These are phyloP conservation scores for Cosmopolites sordidus DNA, from an alignment of 2,888 invertebrate genomes.

Conservation along the genomic window DNA sequence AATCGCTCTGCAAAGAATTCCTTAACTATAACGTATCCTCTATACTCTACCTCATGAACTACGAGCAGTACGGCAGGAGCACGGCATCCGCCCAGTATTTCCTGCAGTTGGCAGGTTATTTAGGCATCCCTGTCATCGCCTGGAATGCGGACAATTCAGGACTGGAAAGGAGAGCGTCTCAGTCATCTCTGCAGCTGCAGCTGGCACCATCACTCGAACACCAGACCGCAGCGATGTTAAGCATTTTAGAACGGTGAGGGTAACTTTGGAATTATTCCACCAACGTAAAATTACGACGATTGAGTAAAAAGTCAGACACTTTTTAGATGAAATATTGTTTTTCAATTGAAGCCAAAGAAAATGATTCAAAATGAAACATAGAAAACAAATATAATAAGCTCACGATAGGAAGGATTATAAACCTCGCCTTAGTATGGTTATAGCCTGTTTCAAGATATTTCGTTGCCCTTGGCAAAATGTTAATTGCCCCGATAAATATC, in stretches of 20 bases:
- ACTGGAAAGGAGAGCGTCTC: slow-evolving; percentile 66
- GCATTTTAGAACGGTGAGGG: slow-evolving; percentile 72
- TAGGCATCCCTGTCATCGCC: slow-evolving; percentile 90
- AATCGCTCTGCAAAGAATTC: slow-evolving; percentile 85
- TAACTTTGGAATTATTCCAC: too few relatives aligned
- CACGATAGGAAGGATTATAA: too few relatives aligned
- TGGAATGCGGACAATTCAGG: slow-evolving; percentile 99
- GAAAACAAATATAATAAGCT: too few relatives aligned
- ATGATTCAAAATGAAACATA: too few relatives aligned
- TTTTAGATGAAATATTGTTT: too few relatives aligned
- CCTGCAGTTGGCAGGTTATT: slow-evolving; percentile 86
- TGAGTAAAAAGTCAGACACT: too few relatives aligned
- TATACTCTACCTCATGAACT: slow-evolving; percentile 92
- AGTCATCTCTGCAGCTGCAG: slow-evolving; percentile 86
- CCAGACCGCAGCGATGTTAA: slow-evolving; percentile 93
- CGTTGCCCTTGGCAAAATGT: too few relatives aligned
- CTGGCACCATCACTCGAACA: slow-evolving; percentile 95
- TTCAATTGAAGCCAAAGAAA: too few relatives aligned
- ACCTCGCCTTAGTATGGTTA: too few relatives aligned
- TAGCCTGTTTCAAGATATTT: too few relatives aligned
- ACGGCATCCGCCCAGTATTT: slow-evolving; percentile 93
- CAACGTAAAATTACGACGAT: too few relatives aligned
- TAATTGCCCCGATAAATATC: too few relatives aligned
- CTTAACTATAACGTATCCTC: slow-evolving; percentile 85
- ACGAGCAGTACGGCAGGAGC: slow-evolving; percentile 88